Conservation (phyloP, 2,797 vertebrate genomes). For the Pipistrellus pygmaeus region DNA sequence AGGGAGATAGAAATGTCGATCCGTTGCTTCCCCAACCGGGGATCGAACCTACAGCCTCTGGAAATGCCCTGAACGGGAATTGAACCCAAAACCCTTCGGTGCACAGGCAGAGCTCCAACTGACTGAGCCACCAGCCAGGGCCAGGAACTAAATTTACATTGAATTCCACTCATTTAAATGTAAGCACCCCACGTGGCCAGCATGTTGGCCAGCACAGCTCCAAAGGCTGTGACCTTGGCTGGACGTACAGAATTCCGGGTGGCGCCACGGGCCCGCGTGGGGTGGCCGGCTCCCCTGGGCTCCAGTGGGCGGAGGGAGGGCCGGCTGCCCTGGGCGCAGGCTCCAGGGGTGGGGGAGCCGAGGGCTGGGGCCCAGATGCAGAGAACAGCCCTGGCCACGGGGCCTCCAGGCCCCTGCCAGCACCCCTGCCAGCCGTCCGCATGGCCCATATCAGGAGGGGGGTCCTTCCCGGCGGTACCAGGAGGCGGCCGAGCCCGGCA, state of each 20-base stretch:
- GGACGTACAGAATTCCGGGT: background rate
- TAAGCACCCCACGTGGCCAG: background rate
- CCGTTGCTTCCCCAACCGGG: background rate
- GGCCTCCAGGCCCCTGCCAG: background rate
- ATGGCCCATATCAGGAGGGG: background rate
- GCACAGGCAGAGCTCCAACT: background rate
- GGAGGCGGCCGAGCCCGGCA: background rate
- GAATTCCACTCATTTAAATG: background rate
- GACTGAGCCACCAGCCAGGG: background rate
- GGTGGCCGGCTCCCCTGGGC: background rate
- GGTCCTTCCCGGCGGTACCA: background rate
- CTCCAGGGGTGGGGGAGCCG: background rate
- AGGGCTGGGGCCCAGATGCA: background rate
- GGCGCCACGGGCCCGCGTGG: background rate
- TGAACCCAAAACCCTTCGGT: too few species aligned
- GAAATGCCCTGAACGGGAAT: background rate
- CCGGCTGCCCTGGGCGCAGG: background rate
- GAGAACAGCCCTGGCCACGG: background rate
- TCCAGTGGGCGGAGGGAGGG: background rate
- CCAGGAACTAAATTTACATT: background rate
- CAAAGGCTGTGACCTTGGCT: background rate
- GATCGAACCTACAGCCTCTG: background rate
- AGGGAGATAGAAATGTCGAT: background rate
- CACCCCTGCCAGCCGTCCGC: background rate
- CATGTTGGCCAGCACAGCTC: accelerated